phyloP scores from a whole-genome alignment of 1,140 invertebrate species.

The Drosophila azteca region DNA sequence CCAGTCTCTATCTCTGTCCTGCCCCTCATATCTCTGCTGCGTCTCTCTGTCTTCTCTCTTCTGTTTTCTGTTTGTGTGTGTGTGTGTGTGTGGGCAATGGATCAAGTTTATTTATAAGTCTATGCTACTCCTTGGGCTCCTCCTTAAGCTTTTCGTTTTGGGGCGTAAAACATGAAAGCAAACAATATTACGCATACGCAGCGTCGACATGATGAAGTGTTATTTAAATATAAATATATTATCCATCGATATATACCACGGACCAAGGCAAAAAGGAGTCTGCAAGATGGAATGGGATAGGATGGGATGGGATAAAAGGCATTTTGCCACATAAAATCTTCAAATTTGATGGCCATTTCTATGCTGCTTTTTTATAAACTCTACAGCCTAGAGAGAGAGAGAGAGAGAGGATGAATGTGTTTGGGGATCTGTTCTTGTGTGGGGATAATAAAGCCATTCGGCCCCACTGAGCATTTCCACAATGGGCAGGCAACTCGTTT shows the following conservation, averaged over 20 bases:
- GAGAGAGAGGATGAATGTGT: too few species aligned
- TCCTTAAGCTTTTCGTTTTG: background rate
- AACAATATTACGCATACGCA: slow-evolving; percentile 80
- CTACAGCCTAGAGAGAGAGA: too few species aligned
- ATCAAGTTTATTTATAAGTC: slow-evolving; percentile 79
- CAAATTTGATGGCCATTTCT: slow-evolving; percentile 72
- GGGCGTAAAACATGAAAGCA: slow-evolving; percentile 62
- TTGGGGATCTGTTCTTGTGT: background rate
- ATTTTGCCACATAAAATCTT: slow-evolving; percentile 73
- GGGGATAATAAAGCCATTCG: slow-evolving; percentile 45
- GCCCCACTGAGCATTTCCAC: background rate
- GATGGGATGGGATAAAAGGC: slow-evolving; percentile 47
- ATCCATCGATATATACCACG: slow-evolving; percentile 70
- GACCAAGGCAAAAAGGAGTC: slow-evolving; percentile 29
- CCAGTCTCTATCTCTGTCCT: background rate
- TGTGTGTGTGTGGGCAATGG: slow-evolving; percentile 60
- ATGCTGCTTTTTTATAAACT: slow-evolving; percentile 56
- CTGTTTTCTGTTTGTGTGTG: background rate
- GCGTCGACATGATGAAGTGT: slow-evolving; percentile 74
- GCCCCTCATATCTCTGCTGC: too few species aligned
- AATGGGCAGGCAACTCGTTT: slow-evolving; percentile 10
- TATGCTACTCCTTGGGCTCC: slow-evolving; percentile 24
- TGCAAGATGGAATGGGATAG: slow-evolving; percentile 22
- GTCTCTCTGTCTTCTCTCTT: too few species aligned
- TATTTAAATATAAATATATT: slow-evolving; percentile 82